Evolutionary conservation across 2,888 invertebrate genomes (phyloP).

Genomic region (Pachycephus smyrnensis): DNA sequence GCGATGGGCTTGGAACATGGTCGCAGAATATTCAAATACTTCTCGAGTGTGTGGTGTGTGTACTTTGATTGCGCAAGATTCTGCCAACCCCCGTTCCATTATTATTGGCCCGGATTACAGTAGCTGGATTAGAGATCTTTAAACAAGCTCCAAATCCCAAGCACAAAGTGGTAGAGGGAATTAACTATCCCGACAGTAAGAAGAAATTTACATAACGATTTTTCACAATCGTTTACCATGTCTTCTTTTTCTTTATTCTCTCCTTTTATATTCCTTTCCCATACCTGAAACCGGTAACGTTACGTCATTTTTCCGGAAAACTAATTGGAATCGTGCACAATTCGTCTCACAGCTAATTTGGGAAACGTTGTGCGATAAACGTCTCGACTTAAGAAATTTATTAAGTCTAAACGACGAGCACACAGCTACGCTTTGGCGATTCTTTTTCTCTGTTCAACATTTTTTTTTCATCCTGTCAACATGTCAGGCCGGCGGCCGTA

Average conservation of each 20-base stretch:
- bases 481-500: conserved; percentile 11
- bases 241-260: not conserved
- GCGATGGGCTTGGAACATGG: conserved; percentile 17
- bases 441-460: conserved; percentile 8
- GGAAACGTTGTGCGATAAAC: conserved; percentile 8
- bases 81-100: conserved; percentile 1
- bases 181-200: not conserved
- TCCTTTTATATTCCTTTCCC: not conserved
- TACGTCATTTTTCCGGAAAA: not conserved
- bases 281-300: not conserved
- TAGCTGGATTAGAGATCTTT: not conserved
- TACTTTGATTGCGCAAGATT: conserved; percentile 9
- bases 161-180: not conserved
- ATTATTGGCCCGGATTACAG: not conserved
- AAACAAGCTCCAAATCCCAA: not conserved
- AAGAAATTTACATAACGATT: not conserved
- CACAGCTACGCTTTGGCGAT: conserved; percentile 20
- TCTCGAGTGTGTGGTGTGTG: not conserved
- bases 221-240: not conserved
- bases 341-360: not conserved
- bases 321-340: not conserved
- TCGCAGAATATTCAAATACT: conserved; percentile 12
- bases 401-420: conserved; percentile 16
- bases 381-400: conserved; percentile 18
- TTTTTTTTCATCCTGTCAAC: conserved; percentile 13